Conservation (phyloP, 1,140 invertebrate genomes). For the Pachypeltis micranthus region DNA sequence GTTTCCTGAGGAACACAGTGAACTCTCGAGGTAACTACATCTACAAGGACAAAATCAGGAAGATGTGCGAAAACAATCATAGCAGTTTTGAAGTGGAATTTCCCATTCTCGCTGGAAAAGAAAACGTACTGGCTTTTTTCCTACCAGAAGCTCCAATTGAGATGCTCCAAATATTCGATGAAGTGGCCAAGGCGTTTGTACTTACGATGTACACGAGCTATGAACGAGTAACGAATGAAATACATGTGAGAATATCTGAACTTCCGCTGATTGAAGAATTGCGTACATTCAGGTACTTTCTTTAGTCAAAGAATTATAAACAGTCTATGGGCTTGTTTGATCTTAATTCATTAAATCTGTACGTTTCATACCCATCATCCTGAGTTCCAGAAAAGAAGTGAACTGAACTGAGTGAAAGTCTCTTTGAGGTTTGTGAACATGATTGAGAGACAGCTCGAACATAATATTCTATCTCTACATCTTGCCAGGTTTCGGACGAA, state of each 20-base stretch:
- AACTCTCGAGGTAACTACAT: constrained; percentile 63
- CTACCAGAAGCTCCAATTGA: constrained; percentile 92
- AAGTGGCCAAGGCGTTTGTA: constrained; percentile 86
- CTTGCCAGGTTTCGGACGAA: too few species aligned
- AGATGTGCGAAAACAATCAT: constrained; percentile 88
- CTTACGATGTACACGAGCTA: constrained; percentile 92
- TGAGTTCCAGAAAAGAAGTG: not conserved
- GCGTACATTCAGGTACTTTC: constrained; percentile 72
- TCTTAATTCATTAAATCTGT: not conserved
- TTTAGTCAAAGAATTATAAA: too few species aligned
- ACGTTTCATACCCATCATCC: not conserved
- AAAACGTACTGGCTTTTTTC: constrained; percentile 91
- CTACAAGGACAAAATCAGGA: constrained; percentile 83
- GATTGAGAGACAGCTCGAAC: not conserved
- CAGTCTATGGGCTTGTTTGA: too few species aligned
- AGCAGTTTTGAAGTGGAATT: constrained; percentile 91
- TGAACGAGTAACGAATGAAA: constrained; percentile 81
- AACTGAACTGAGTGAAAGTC: too few species aligned
- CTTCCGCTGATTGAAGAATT: constrained; percentile 93
- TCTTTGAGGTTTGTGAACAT: too few species aligned
- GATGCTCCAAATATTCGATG: constrained; percentile 91
- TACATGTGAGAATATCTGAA: constrained; percentile 89
- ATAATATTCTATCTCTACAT: not conserved
- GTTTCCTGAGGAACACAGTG: constrained; percentile 82
- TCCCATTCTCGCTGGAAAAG: constrained; percentile 72